Conservation (phyloP, 2,113 vertebrate species). For the Benitochromis conjunctus region DNA sequence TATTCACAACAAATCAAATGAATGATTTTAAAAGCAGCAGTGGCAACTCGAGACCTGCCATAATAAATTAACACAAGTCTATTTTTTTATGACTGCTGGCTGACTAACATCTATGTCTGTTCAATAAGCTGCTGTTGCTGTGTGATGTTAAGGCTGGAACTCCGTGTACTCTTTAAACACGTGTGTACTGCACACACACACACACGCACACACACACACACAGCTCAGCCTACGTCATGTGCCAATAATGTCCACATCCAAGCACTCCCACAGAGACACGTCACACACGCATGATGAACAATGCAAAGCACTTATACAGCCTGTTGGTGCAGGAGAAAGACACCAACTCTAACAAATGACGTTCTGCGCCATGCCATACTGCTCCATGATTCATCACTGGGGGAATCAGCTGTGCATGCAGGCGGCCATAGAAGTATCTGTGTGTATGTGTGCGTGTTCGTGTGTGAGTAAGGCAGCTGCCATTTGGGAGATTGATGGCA, state of each 20-base stretch:
- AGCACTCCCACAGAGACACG: neutral
- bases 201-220: neutral
- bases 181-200: neutral
- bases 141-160: neutral
- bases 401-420: slow-evolving; percentile 45
- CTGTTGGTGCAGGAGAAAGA: slow-evolving; percentile 40
- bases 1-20: neutral
- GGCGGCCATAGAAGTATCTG: neutral
- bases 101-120: neutral
- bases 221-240: neutral
- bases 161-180: neutral
- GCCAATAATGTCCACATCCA: neutral
- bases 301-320: neutral
- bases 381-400: slow-evolving; percentile 54
- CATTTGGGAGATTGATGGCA: slow-evolving; percentile 58
- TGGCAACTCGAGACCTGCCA: neutral
- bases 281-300: neutral
- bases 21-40: neutral
- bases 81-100: neutral
- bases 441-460: slow-evolving; percentile 3
- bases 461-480: slow-evolving; percentile 36
- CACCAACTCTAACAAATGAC: slow-evolving; percentile 44
- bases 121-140: neutral
- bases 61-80: neutral
- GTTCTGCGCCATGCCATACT: slow-evolving; percentile 28